Evolutionary conservation across 2,888 invertebrate species (phyloP), one percentile per base, ranked within the genome.

Genomic region (Adela reaumurella): DNA sequence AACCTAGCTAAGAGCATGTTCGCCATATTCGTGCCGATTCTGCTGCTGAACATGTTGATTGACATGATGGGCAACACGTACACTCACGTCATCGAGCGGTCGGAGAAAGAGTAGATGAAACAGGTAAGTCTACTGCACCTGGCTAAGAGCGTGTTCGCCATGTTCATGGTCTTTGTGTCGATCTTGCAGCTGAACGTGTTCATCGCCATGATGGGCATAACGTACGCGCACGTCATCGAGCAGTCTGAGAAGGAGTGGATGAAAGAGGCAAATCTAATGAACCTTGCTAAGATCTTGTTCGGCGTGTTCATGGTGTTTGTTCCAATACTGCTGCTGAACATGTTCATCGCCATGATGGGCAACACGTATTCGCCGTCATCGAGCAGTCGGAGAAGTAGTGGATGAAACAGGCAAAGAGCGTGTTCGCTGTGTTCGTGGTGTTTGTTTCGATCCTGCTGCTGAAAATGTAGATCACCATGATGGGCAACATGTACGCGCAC

Each of bases 201-300:
- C 70, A 99, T 99, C 56, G 99, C 99, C 54, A 99, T 98, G 98
- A 99, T 99, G 98, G 98, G 98, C 29, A 98, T 98, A 72, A 99
- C 99, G 0, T 99, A 99, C 67, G 94, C 96, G 0, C 93, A 94
- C 59, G 96, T 99, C 51, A 99, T 97, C 58, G 94, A 95, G 65
- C 95, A 97, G 65, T 97, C 97, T 28, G 98, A 98, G 71, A 98
- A 98, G 71, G 98, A 99, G 67, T 99, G 95, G 93, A 91, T 97
- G 67, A 95, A 96, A 67, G 95, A 95, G 83, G 92, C 88, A 61
- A 86, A 90, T 50, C 83, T 88, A 63, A 95, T 96, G 6, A 89
- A 90, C 55, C 78, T 98, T 53, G 92, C 94, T 19, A 97, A 98
- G 79, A 88, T 93, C 0, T 94, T 98, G n/a, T 99, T 99, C 68